A percentile compares a stretch with the other conserved stretches of the same genome.
phyloP scores from a whole-genome alignment of 2,113 vertebrate species.

The Rhodinocichla rosea region DNA sequence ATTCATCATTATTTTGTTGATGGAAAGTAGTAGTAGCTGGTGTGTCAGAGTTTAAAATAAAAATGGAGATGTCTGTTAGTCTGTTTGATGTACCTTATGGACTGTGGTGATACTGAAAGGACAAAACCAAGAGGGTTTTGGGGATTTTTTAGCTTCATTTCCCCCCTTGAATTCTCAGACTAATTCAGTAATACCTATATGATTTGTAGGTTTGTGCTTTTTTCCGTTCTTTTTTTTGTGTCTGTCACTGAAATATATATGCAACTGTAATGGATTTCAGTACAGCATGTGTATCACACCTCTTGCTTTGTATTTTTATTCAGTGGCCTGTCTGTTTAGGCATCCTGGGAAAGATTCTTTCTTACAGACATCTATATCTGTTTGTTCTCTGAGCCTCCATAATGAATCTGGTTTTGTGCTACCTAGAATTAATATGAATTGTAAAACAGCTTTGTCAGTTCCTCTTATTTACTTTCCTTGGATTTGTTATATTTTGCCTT shows the following conservation, averaged over 20 bases:
- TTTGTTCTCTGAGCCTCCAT: neutral
- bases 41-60: neutral
- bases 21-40: neutral
- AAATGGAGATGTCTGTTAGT: neutral
- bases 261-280: neutral
- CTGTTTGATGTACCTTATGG: neutral
- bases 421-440: neutral
- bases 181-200: neutral
- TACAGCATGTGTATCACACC: neutral
- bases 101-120: neutral
- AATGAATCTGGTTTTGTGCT: constrained; percentile 5
- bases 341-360: neutral
- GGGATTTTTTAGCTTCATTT: fast-evolving
- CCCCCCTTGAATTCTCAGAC: neutral
- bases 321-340: neutral
- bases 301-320: constrained; percentile 7
- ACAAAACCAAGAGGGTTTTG: neutral
- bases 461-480: neutral
- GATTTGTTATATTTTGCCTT: neutral
- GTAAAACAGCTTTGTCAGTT: constrained; percentile 5
- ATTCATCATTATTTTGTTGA: neutral
- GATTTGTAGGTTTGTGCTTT: constrained; percentile 4
- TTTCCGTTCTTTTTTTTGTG: neutral
- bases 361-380: neutral
- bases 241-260: neutral